Percentiles rank a stretch among this genome's conserved stretches.
phyloP scores from a whole-genome alignment of 1,140 invertebrate genomes.

The Lutraria rhynchaena region DNA sequence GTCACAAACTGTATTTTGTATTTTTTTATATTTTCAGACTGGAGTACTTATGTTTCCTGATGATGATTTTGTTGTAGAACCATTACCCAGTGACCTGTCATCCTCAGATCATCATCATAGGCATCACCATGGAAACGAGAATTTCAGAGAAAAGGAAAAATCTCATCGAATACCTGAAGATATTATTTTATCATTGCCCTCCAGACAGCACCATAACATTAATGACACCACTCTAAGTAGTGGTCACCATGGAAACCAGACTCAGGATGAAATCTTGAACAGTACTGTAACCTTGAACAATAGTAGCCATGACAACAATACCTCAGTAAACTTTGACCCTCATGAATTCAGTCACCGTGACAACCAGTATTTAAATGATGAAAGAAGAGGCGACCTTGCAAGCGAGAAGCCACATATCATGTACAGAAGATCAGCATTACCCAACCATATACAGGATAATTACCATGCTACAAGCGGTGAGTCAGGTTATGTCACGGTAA shows the following conservation, averaged over 20 bases:
- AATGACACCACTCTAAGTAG: slow-evolving; percentile 4
- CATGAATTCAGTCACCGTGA: slow-evolving; percentile 25
- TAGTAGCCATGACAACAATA: slow-evolving; percentile 3
- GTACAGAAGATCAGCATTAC: slow-evolving; percentile 62
- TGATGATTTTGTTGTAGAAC: slow-evolving; percentile 68
- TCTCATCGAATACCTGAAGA: too few relatives aligned
- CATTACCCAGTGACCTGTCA: slow-evolving; percentile 37
- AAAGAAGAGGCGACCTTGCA: not conserved
- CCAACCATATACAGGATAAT: slow-evolving; percentile 50
- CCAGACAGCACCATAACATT: not conserved
- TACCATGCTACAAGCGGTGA: slow-evolving; percentile 49
- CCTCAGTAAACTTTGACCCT: not conserved
- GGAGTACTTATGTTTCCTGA: slow-evolving; percentile 61
- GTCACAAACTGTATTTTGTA: too few relatives aligned
- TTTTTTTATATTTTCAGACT: slow-evolving; percentile 59
- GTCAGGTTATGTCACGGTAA: too few relatives aligned
- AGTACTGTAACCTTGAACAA: not conserved
- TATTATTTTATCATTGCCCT: too few relatives aligned
- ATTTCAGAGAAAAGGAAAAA: too few relatives aligned
- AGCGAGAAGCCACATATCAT: slow-evolving; percentile 56
- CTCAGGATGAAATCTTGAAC: not conserved
- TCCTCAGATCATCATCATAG: slow-evolving; percentile 15
- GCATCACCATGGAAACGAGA: slow-evolving; percentile 31
- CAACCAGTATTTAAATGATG: slow-evolving; percentile 6
- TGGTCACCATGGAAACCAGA: not conserved